Base-by-base conservation (phyloP, 1,140 invertebrate species). In the Hesperophylax magnus region DNA sequence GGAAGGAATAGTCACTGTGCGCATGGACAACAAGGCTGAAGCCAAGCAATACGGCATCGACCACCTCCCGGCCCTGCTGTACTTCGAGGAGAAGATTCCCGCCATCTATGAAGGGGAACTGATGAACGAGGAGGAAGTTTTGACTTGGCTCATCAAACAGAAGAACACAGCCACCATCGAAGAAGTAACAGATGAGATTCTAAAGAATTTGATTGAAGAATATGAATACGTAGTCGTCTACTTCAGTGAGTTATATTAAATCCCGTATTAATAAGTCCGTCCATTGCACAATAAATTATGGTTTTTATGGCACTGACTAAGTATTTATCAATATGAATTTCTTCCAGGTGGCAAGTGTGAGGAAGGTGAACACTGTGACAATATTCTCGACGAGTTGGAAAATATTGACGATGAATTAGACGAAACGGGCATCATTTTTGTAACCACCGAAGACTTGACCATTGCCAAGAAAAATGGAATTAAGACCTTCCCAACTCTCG, bases 201-300 rank as follows among this genome's bases (percentile, higher is more conserved):
- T 98, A 18, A 91, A 93, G 82, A 94, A 95, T 86, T 91, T 98
- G 8, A 96, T 98, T 84, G 94, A 96, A 82, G 95, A 97, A 85
- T 95, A 97, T 86, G 96, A 97, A 92, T 98, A 98, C 87, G 96
- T 98, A 17, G 96, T 97, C 22, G 97, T 97, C 22, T 97, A 97
- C 86, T 98, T 98, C 89, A 98, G 96, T 94, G 89, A 92, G 93
- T 92, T 61, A 72, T 47, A 6, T 60, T 34, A 63, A 65, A 39
- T 18, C 34, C n/a, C 56, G 18, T 58, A 18, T 58, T n/a, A 58
- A 18, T 58, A 47, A 47, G 39, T 47, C 11, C 3, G 7, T 34
- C 34, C 0, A 14, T 47, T n/a, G n/a, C n/a, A n/a, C n/a, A n/a
- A n/a, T n/a, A n/a, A n/a, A n/a, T n/a, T n/a, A n/a, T n/a, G n/a